Base-by-base conservation (phyloP, 2,888 invertebrate species). In the Acleris emargana region DNA sequence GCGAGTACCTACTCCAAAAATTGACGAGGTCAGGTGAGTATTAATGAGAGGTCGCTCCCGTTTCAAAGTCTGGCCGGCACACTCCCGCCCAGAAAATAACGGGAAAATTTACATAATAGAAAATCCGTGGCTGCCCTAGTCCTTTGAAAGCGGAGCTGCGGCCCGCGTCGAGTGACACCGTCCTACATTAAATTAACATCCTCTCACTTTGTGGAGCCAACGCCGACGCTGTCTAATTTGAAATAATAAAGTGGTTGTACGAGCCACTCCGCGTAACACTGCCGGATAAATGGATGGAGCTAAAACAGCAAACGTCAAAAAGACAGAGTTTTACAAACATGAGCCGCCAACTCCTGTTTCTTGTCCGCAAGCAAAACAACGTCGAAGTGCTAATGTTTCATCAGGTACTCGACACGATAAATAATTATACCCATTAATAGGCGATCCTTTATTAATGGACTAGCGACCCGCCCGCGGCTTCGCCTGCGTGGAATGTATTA, bases 91-190 rank as follows among this genome's bases (percentile, higher is more conserved):
- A 86, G 87, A 84, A 90, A 91, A 91, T 91, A 91, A 91, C 88
- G 81, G 79, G 83, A 79, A 86, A 91, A 91, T 91, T 91, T 91
- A 88, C 91, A 91, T 91, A 91, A 91, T 90, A 89, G 89, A 89
- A 88, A 91, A 89, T 88, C 90, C 87, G 89, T 90, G 89, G 89
- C 86, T 79, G 80, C 83, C 84, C 83, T 83, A 78, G 86, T 88
- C 89, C 90, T 91, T 91, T 90, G 90, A 89, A 88, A 88, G 84
- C 81, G 79, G 84, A 75, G 79, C 82, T 81, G 74, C 72, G 82
- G 83, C 80, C 80, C 83, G 87, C 81, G 81, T 85, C 86, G 80
- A 87, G 83, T 87, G 90, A 89, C 89, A 86, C 86, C 81, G 80
- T 78, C 84, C 83, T 79, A 88, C 88, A 91, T 90, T 88, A 88